Base-by-base conservation (phyloP, 2,888 invertebrate species). In the Sphaeridia pumilis region DNA sequence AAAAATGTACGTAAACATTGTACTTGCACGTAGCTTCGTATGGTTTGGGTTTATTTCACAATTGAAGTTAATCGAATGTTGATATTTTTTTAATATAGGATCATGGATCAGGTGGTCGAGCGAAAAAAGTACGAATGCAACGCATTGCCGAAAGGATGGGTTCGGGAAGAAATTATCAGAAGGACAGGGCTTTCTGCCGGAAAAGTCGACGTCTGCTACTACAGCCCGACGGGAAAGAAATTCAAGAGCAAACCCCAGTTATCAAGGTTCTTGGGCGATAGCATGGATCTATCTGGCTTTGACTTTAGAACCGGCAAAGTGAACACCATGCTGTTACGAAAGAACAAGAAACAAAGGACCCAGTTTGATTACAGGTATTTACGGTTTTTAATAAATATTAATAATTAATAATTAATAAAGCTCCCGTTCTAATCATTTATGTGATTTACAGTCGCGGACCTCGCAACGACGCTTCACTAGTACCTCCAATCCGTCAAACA, bases 401-500 rank as follows among this genome's bases (percentile, higher is more conserved):
- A n/a, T n/a, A n/a, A n/a, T n/a, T n/a, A n/a, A n/a, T n/a, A n/a
- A n/a, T n/a, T n/a, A n/a, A n/a, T n/a, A n/a, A n/a, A n/a, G n/a
- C n/a, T n/a, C n/a, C n/a, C n/a, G n/a, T n/a, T n/a, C n/a, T n/a
- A n/a, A n/a, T n/a, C n/a, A n/a, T n/a, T n/a, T n/a, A n/a, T n/a
- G n/a, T n/a, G n/a, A n/a, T n/a, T n/a, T 71, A 56, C 72, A 87
- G 81, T 66, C 78, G 88, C 63, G 82, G 84, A 49, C 79, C 85
- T 12, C 77, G 88, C 55, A 86, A 84, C 59, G 95, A 95, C 73
- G 83, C 88, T 10, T 87, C 89, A 12, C 71, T 95, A 59, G 86
- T 92, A 49, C 87, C 94, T 45, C 97, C 97, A 1, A 94, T 95
- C 57, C 78, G 95, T 42, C 95, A 97, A 74, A 97, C 95, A 1